These are phyloP conservation scores for Scelioninae gen. 1 DNA, from an alignment of 2,888 invertebrate species.

Conservation along the genomic window DNA sequence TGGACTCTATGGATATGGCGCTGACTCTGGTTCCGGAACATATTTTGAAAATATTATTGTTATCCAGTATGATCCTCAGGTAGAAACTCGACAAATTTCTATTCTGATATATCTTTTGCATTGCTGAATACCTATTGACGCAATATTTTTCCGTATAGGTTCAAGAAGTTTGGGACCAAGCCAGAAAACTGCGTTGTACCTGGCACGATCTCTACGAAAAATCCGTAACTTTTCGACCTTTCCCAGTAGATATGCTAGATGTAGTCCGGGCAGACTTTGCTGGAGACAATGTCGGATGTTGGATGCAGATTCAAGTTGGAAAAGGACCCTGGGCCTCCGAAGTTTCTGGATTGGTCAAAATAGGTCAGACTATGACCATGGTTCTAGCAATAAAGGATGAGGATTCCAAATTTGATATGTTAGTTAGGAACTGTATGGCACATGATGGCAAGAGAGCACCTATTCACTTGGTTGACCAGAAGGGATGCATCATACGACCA, in stretches of 20 bases:
- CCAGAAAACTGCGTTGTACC: conserved; percentile 94
- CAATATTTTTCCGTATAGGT: conserved; percentile 85
- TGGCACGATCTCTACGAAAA: conserved; percentile 99
- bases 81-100: conserved; percentile 79
- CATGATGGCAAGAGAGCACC: conserved; percentile 97
- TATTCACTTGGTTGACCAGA: conserved; percentile 95
- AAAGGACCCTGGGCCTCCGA: conserved; percentile 98
- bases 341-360: conserved; percentile 96
- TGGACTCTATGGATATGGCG: conserved; percentile 93
- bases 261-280: conserved; percentile 97
- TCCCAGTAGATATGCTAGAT: conserved; percentile 97
- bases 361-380: conserved; percentile 98
- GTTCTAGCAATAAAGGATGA: conserved; percentile 97
- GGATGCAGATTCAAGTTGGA: conserved; percentile 98
- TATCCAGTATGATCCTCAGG: conserved; percentile 95
- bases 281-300: conserved; percentile 97
- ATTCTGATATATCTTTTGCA: no score
- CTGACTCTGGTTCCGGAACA: conserved; percentile 94
- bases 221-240: conserved; percentile 96
- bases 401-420: conserved; percentile 97
- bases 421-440: conserved; percentile 96
- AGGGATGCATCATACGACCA: conserved; percentile 95
- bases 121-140: no score
- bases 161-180: conserved; percentile 98
- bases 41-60: conserved; percentile 97